These are phyloP conservation scores for Microctenopoma lineatum DNA, from an alignment of 2,797 vertebrate genomes.

Conservation along the genomic window DNA sequence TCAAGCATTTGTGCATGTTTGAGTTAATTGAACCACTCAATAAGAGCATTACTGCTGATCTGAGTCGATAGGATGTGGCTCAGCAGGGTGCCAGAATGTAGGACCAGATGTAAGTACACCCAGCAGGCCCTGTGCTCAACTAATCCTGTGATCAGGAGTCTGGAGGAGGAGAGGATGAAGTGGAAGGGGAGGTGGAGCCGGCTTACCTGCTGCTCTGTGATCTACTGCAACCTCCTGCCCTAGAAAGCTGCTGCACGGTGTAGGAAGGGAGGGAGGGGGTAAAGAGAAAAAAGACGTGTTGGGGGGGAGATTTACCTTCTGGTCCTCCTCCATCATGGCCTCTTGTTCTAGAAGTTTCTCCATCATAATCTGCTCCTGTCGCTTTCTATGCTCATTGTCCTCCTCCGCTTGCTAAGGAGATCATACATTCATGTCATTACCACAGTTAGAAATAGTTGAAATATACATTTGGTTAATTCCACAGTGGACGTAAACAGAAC, in stretches of 20 bases:
- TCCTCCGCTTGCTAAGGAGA: constrained; percentile 93
- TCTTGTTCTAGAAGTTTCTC: constrained; percentile 98
- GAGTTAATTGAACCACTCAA: constrained; percentile 44
- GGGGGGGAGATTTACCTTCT: constrained; percentile 85
- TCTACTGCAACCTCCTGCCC: constrained; percentile 19
- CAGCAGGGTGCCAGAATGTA: constrained; percentile 49
- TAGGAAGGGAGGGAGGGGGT: too few species aligned
- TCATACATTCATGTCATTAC: neutral
- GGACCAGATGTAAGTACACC: constrained; percentile 41
- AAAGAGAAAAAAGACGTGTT: neutral
- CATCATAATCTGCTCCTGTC: constrained; percentile 94
- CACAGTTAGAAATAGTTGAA: neutral
- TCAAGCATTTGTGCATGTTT: neutral
- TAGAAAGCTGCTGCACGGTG: neutral
- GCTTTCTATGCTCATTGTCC: constrained; percentile 94
- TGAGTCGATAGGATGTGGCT: constrained; percentile 49
- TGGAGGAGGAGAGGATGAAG: constrained; percentile 42
- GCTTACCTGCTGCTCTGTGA: constrained; percentile 45
- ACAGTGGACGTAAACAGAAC: neutral
- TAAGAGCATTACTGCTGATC: constrained; percentile 30
- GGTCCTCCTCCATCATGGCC: constrained; percentile 92
- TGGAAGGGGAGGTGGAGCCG: constrained; percentile 15
- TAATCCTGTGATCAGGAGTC: constrained; percentile 62
- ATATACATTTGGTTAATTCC: neutral
- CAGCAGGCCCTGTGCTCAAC: constrained; percentile 27